Evolutionary conservation across 92 coral and sea anemone genomes (phyloP), one percentile per base, ranked within the genome.

Genomic region (Heliopora coerulea): DNA sequence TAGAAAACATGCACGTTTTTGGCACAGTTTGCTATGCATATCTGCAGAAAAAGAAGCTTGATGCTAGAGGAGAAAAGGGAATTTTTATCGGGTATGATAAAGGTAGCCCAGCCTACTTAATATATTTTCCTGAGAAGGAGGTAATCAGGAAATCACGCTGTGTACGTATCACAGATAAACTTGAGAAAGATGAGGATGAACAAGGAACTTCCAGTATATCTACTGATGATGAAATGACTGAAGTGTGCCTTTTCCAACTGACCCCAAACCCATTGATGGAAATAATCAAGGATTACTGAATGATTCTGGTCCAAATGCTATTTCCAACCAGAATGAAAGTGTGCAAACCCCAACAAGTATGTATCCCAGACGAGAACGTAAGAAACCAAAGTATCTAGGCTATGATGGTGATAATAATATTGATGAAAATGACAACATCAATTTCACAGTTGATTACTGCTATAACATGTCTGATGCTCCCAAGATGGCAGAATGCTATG

Each of bases 401-500:
- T 67, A 67, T 72, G 73, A 33, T 44, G 74, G 61, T 31, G 79
- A 72, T 23, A 39, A 34, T 63, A 65, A 41, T 50, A 17, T 54
- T 57, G 65, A 65, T 68, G 48, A 62, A 35, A 62, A 64, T 39
- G 81, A 82, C 58, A 24, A 25, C 65, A 58, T 73, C 34, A 59
- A 59, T 82, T 82, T 60, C 40, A 77, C 86, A 66, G 59, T 82
- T 44, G 78, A 75, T 59, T 64, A 41, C 61, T 81, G 80, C 49
- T 73, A 73, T 70, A 34, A 49, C 39, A 18, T 64, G 7, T 4
- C 50, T 23, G 73, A 82, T 68, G 78, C 31, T 27, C 82, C 78
- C 6, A 39, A 84, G 35, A 61, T 80, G 89, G 83, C 48, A 80
- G 25, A 60, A 27, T 67, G 79, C 85, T 59, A 84, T 74, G 82